phyloP scores from a whole-genome alignment of 2,113 vertebrate genomes.

The Phrynocephalus versicolor region DNA sequence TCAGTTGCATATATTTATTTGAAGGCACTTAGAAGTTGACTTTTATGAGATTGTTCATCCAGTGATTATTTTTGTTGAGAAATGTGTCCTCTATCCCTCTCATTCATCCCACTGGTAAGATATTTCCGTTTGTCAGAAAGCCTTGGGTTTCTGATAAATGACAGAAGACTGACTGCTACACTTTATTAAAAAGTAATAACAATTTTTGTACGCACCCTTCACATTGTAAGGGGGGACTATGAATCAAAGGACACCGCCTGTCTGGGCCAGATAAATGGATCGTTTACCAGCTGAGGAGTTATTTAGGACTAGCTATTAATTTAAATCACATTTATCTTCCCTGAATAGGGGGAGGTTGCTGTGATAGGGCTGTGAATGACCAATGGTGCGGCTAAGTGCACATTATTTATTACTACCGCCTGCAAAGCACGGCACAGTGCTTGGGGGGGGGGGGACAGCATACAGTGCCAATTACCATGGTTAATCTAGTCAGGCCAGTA shows the following conservation, averaged over 20 bases:
- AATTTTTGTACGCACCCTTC: constrained; percentile 99
- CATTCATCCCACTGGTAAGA: constrained; percentile 81
- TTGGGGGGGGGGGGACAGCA: constrained; percentile 53
- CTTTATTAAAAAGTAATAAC: constrained; percentile 99
- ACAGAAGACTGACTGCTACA: constrained; percentile 96
- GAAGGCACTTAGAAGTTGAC: constrained; percentile 80
- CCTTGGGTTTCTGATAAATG: constrained; percentile 91
- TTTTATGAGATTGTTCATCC: constrained; percentile 83
- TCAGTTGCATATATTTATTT: constrained; percentile 77
- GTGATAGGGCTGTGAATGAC: constrained; percentile 77
- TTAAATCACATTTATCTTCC: constrained; percentile 99
- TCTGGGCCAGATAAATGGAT: constrained; percentile 99
- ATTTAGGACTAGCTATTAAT: constrained; percentile 99
- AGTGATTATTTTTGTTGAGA: constrained; percentile 83
- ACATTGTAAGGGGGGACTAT: constrained; percentile 94
- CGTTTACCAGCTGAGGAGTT: constrained; percentile 99
- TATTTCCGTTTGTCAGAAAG: constrained; percentile 87
- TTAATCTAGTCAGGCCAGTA: constrained; percentile 81
- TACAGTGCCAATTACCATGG: constrained; percentile 75
- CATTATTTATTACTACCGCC: constrained; percentile 82
- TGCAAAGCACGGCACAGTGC: constrained; percentile 72
- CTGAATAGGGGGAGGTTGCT: constrained; percentile 79
- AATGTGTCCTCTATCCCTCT: constrained; percentile 83
- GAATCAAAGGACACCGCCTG: constrained; percentile 99
- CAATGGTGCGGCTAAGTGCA: constrained; percentile 79